Percentiles rank a stretch among this genome's conserved stretches.
These are phyloP conservation scores for Hydractinia symbiolongicarpus DNA, from an alignment of 30 jellyfish, hydroid and myxozoan species.

Conservation along the genomic window DNA sequence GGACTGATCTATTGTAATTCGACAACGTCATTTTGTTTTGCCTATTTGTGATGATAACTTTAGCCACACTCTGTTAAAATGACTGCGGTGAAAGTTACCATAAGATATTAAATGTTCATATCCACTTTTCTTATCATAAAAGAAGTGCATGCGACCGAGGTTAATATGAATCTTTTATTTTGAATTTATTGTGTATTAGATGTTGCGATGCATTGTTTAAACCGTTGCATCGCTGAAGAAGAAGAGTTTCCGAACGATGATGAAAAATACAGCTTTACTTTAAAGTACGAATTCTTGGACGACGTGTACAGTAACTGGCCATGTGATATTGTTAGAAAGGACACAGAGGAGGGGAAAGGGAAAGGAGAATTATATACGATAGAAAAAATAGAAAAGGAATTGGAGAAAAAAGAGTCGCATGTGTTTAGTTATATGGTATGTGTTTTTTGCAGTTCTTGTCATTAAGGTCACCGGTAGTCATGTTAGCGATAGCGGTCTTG, in stretches of 20 bases:
- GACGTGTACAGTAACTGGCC: constrained; percentile 78
- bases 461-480: not conserved
- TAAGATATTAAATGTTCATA: too few species aligned
- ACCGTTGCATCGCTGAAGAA: constrained; percentile 49
- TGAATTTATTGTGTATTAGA: constrained; percentile 34
- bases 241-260: constrained; percentile 53
- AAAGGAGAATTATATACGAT: constrained; percentile 49
- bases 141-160: too few species aligned
- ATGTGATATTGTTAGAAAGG: constrained; percentile 63
- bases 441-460: not conserved
- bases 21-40: too few species aligned
- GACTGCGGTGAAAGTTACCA: too few species aligned
- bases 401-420: constrained; percentile 60
- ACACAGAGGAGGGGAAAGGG: constrained; percentile 55
- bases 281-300: constrained; percentile 81
- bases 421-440: constrained; percentile 63
- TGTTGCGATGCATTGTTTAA: constrained; percentile 48
- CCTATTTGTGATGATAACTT: too few species aligned
- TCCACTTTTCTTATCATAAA: too few species aligned
- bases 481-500: not conserved
- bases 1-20: too few species aligned
- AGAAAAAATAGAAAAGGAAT: constrained; percentile 38
- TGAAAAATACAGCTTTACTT: constrained; percentile 45
- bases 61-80: too few species aligned
- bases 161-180: too few species aligned